phyloP scores from a whole-genome alignment of 2,113 vertebrate species.

The Amazona guildingii region DNA sequence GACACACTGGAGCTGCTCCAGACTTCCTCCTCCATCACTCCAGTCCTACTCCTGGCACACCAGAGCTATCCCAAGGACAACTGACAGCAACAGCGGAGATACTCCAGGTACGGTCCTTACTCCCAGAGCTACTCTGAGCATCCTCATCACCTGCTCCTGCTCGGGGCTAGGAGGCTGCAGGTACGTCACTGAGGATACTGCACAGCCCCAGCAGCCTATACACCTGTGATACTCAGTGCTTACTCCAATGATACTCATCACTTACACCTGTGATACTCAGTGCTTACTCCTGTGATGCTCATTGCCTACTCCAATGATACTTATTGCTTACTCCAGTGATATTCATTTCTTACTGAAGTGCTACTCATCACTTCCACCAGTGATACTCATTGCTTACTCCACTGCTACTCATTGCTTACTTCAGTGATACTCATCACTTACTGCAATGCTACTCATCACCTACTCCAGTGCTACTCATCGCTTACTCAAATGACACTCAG shows the following conservation, averaged over 20 bases:
- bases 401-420: too few relatives aligned
- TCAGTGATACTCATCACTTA: too few relatives aligned
- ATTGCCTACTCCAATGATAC: neutral
- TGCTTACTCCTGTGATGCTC: fast-evolving
- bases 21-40: neutral
- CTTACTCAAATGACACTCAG: neutral
- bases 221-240: too few relatives aligned
- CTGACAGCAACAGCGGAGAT: neutral
- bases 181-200: neutral
- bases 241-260: neutral
- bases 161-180: neutral
- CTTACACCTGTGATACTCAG: too few relatives aligned
- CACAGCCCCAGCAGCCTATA: neutral
- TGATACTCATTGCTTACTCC: too few relatives aligned
- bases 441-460: too few relatives aligned
- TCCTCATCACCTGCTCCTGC: neutral
- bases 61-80: too few relatives aligned
- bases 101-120: neutral
- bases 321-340: too few relatives aligned
- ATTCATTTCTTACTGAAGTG: neutral
- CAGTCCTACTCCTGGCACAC: neutral
- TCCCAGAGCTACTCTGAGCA: neutral
- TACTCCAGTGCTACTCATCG: neutral
- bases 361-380: fast-evolving
- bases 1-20: neutral